Base-by-base conservation (phyloP, 2,888 invertebrate species). In the Tipula unca region DNA sequence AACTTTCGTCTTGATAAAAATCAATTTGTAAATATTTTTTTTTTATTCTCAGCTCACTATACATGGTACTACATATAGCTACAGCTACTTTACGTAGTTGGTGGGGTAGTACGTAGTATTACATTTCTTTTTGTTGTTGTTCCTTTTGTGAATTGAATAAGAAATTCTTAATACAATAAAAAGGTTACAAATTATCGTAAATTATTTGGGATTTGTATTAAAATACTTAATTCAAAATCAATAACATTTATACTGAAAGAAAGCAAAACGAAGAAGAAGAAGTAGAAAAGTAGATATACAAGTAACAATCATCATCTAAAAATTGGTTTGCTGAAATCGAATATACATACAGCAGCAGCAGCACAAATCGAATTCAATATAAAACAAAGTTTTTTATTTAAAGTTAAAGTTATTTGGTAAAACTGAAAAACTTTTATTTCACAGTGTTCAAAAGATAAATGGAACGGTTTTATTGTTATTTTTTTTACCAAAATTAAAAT, bases 111-210 rank as follows among this genome's bases (percentile, higher is more conserved):
- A 17, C 13, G 42, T 48, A 48, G 17, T 17, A 48, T 48, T 17
- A 17, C 48, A 48, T 48, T 17, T 48, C 17, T 48, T 48, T 69
- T 25, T 25, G 6, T 69, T 69, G 69, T 69, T 69, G 20, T 1
- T 69, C 10, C 69, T 69, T 69, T 69, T 69, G 69, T 69, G 69
- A 69, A 69, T 69, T 69, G 69, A 69, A 69, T 69, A 69, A 69
- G 69, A 69, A 69, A 69, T 69, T 69, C 25, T 69, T 69, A 69
- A 69, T 69, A 69, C 69, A 69, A 69, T 69, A 69, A 69, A 69
- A 69, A 69, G 69, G 69, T 69, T 69, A 69, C 69, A 69, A 69
- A 69, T 69, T 69, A 69, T 69, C 69, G 69, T 69, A 69, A 69
- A 69, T 69, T 69, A 69, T 69, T 69, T 69, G 69, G 69, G 69